phyloP scores from a whole-genome alignment of 2,888 invertebrate genomes.

The Gortyna flavago region DNA sequence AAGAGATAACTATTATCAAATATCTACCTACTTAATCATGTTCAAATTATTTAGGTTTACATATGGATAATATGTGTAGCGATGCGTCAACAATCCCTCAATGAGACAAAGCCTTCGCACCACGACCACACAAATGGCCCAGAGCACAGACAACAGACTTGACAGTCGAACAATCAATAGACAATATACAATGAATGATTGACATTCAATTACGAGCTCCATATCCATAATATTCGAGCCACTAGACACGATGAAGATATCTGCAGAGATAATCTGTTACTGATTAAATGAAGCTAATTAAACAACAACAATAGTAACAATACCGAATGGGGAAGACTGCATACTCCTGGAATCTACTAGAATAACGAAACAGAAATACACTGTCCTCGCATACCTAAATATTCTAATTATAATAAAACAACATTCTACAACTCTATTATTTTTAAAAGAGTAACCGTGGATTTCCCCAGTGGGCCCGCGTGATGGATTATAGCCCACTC shows the following conservation, averaged over 20 bases:
- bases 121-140: constrained; percentile 28
- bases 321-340: background rate
- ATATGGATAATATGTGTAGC: background rate
- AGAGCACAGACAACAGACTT: constrained; percentile 10
- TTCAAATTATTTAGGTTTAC: background rate
- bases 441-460: too few relatives aligned
- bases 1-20: background rate
- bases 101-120: background rate
- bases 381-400: background rate
- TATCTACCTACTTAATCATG: background rate
- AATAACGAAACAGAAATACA: too few relatives aligned
- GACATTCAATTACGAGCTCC: constrained; percentile 25
- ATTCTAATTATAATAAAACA: background rate
- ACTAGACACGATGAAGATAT: constrained; percentile 1
- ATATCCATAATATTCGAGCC: constrained; percentile 2
- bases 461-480: too few relatives aligned
- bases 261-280: constrained; percentile 15
- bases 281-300: background rate
- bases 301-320: background rate
- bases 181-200: constrained; percentile 23
- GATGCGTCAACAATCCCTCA: background rate
- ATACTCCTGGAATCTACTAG: background rate
- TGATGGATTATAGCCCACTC: too few relatives aligned
- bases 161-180: constrained; percentile 6
- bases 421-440: background rate